Conservation (phyloP, 1,140 invertebrate genomes). For the Laupala kohalensis region DNA sequence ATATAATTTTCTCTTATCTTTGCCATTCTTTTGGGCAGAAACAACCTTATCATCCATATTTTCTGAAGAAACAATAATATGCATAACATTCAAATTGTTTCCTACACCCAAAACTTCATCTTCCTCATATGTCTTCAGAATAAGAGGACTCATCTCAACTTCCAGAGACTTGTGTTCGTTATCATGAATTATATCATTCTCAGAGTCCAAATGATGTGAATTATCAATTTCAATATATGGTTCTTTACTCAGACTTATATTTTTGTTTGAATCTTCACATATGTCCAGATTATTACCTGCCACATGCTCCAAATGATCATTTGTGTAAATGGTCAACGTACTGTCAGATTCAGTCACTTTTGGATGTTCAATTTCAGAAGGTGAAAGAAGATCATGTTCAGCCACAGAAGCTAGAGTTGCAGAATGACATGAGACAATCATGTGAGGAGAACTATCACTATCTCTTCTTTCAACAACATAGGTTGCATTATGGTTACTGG, state of each 20-base stretch:
- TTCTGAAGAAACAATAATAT: background rate
- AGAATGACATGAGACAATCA: conserved; percentile 5
- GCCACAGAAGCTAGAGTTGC: background rate
- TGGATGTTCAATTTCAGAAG: no score
- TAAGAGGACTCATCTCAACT: background rate
- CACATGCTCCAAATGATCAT: no score
- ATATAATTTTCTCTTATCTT: background rate
- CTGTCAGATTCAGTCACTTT: no score
- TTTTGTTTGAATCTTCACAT: background rate
- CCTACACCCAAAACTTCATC: background rate
- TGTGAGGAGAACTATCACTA: background rate
- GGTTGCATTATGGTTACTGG: background rate
- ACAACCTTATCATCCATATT: no score
- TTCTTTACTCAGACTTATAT: background rate
- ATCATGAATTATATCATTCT: background rate
- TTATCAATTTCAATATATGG: background rate
- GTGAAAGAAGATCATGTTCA: no score
- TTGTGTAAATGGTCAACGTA: no score
- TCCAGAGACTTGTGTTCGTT: background rate
- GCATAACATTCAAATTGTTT: background rate
- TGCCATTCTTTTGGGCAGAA: background rate
- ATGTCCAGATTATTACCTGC: background rate
- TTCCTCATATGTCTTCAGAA: background rate
- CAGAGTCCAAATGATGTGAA: background rate
- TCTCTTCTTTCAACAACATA: background rate